Evolutionary conservation across 2,888 invertebrate species (phyloP).

Genomic region (Malachius bipustulatus): DNA sequence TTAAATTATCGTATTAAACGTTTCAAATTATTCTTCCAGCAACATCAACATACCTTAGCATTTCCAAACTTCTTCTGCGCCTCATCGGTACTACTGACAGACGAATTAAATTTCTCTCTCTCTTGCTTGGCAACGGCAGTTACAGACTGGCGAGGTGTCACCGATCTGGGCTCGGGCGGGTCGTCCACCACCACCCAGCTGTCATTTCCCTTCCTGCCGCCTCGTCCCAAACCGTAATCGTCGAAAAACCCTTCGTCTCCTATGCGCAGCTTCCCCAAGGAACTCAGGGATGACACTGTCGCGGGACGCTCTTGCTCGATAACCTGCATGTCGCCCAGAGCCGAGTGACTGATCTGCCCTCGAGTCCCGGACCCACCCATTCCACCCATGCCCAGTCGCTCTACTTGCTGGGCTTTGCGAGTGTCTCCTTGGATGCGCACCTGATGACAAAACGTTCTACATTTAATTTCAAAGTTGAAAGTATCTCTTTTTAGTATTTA

Average conservation of each 20-base stretch:
- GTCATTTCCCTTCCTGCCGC: constrained; percentile 42
- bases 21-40: no score
- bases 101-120: no score
- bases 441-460: no score
- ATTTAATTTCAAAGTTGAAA: no score
- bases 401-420: constrained; percentile 74
- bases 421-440: constrained; percentile 66
- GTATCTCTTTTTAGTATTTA: no score
- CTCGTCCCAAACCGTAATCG: constrained; percentile 40
- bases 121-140: no score
- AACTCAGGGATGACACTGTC: constrained; percentile 36
- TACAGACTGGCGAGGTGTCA: constrained; percentile 19
- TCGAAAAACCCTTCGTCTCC: constrained; percentile 42
- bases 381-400: constrained; percentile 92
- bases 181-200: constrained; percentile 39
- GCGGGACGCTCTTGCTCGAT: constrained; percentile 71
- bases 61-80: constrained; percentile 94
- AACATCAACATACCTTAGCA: no score
- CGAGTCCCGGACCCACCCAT: no score
- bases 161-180: constrained; percentile 24
- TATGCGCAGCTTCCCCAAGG: constrained; percentile 31
- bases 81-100: no score
- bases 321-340: constrained; percentile 77
- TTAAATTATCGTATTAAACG: no score
- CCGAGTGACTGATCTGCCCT: constrained; percentile 72